A percentile compares a stretch with the other conserved stretches of the same genome.
Evolutionary conservation across 2,888 invertebrate genomes (phyloP).

Genomic region (Celastrina argiolus): DNA sequence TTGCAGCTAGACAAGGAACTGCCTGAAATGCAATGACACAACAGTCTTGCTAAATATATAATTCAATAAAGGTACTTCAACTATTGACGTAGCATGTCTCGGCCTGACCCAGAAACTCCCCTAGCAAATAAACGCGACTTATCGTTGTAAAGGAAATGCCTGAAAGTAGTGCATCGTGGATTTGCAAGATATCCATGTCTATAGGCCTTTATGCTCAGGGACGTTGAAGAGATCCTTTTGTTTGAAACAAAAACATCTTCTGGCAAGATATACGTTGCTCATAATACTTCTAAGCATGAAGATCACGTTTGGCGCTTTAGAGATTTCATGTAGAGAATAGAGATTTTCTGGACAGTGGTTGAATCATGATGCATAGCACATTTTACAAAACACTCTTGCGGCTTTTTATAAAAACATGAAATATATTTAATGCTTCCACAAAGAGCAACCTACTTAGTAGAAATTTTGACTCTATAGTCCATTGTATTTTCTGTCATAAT

Average conservation of each 20-base stretch:
- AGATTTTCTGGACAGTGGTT: not conserved
- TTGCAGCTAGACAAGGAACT: not conserved
- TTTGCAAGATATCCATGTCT: conserved; percentile 17
- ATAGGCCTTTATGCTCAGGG: not conserved
- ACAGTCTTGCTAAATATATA: conserved; percentile 10
- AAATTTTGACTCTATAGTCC: no score
- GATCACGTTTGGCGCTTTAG: not conserved
- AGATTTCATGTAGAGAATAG: no score
- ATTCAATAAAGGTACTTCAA: conserved; percentile 25
- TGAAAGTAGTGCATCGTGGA: conserved; percentile 12
- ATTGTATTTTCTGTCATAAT: no score
- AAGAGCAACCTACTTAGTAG: no score
- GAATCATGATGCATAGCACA: not conserved
- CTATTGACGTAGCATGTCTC: conserved; percentile 29
- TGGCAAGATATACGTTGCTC: not conserved
- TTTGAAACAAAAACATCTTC: conserved; percentile 1
- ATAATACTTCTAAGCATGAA: not conserved
- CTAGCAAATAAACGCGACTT: conserved; percentile 26
- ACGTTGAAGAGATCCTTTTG: conserved; percentile 4
- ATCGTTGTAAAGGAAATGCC: conserved; percentile 28
- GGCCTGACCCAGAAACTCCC: conserved; percentile 51
- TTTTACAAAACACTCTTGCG: no score
- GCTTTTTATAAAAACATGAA: no score
- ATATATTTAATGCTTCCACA: no score
- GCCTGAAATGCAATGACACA: not conserved